Evolutionary conservation across 2,888 invertebrate genomes (phyloP).

Genomic region (Xylota sylvarum): DNA sequence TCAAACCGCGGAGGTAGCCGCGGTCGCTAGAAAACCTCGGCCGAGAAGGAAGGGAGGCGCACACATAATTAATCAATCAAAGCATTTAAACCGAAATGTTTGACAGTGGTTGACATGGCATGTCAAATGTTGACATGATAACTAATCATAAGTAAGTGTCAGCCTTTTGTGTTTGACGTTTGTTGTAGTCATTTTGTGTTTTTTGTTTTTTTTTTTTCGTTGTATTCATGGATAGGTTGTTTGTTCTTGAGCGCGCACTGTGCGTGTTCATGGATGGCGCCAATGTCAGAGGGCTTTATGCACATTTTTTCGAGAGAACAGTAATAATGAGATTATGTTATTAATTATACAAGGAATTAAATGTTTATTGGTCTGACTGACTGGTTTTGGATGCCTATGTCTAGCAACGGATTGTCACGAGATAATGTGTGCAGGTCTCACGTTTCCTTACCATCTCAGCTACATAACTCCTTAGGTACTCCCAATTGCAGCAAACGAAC

Average conservation of each 20-base stretch:
- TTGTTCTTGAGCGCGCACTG: constrained; percentile 41
- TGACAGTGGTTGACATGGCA: constrained; percentile 77
- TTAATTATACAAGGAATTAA: constrained; percentile 62
- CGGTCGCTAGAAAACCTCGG: constrained; percentile 21
- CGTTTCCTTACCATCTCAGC: not conserved
- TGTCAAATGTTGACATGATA: constrained; percentile 77
- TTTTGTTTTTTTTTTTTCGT: constrained; percentile 23
- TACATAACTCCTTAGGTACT: not conserved
- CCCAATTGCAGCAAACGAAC: constrained; percentile 1
- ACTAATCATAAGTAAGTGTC: constrained; percentile 77
- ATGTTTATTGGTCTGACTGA: constrained; percentile 29
- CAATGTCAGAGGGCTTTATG: constrained; percentile 40
- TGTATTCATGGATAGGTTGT: constrained; percentile 39
- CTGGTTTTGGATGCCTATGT: constrained; percentile 19
- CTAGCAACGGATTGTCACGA: too few relatives aligned
- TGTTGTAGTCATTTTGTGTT: constrained; percentile 50
- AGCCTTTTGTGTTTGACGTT: constrained; percentile 73
- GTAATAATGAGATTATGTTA: constrained; percentile 70
- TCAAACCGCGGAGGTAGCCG: constrained; percentile 46
- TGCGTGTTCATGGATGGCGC: constrained; percentile 67
- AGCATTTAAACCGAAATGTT: constrained; percentile 74
- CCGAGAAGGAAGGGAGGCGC: constrained; percentile 30
- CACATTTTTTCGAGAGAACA: constrained; percentile 38
- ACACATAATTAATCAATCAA: constrained; percentile 76
- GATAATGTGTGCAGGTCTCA: not conserved